phyloP scores from a whole-genome alignment of 2,797 vertebrate genomes.

The Peromyscus melanophrys region DNA sequence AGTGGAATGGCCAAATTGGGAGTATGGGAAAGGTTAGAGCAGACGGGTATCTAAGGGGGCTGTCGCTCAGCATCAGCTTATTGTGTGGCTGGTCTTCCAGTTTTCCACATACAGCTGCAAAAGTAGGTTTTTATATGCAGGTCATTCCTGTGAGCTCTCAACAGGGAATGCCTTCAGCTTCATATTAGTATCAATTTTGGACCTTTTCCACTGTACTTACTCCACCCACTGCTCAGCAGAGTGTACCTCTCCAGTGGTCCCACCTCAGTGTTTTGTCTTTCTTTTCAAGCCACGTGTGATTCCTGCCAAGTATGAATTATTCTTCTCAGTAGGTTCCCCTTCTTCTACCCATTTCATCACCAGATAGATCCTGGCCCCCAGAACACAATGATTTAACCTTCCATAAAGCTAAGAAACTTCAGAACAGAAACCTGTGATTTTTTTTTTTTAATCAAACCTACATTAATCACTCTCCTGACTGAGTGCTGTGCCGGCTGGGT shows the following conservation, averaged over 20 bases:
- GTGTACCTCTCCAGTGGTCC: background rate
- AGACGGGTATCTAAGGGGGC: background rate
- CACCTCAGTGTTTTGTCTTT: background rate
- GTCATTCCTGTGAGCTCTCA: slow-evolving; percentile 28
- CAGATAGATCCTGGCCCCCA: slow-evolving; percentile 54
- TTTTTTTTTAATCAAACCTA: slow-evolving; percentile 66
- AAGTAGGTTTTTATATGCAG: slow-evolving; percentile 56
- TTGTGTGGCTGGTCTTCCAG: background rate
- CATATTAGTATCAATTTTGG: slow-evolving; percentile 41
- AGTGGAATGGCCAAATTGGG: background rate
- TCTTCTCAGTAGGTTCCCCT: background rate
- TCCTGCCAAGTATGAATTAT: slow-evolving; percentile 15
- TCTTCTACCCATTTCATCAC: background rate
- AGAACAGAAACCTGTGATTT: slow-evolving; percentile 56
- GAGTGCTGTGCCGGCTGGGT: slow-evolving; percentile 46
- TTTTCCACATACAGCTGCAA: slow-evolving; percentile 50
- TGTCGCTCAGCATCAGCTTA: background rate
- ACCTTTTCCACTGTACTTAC: background rate
- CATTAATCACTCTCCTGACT: slow-evolving; percentile 51
- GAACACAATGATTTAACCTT: slow-evolving; percentile 48
- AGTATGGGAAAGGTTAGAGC: background rate
- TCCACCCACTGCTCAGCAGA: background rate
- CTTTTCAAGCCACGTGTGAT: background rate
- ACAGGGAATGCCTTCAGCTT: slow-evolving; percentile 14
- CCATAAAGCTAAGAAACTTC: slow-evolving; percentile 67